Evolutionary conservation across 1,140 invertebrate species (phyloP), one percentile per base, ranked within the genome.

Genomic region (Hestina assimilis): DNA sequence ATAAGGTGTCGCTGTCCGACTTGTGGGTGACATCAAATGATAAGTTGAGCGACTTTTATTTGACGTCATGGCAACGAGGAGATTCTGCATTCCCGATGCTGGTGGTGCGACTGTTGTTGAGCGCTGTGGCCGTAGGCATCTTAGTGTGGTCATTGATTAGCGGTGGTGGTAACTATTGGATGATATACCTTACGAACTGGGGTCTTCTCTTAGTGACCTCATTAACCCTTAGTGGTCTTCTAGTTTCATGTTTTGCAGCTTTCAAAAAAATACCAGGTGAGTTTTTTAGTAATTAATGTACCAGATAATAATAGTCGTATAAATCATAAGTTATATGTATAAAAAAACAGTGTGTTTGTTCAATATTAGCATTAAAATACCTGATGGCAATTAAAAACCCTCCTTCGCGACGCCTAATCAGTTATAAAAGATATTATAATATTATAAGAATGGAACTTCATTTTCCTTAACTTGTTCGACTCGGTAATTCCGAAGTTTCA

Each of bases 141-240:
- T 89, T 91, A 48, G 87, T 90, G n/a, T 92, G 52, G 88, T 90
- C 56, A 73, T 85, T 74, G 23, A 77, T 69, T 58, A 5, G 56
- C 58, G 51, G 61, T 6, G 26, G 52, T 47, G 58, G 57, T 20
- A 69, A 55, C 12, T 90, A 90, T 59, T 94, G 93, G 92, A 78
- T 91, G 3, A 92, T 94, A 24, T 94, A 92, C 71, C 87, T 94
- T n/a, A 94, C 93, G 7, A 92, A 94, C 66, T 94, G 93, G 93
- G 93, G 93, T 7, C 81, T 92, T 15, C 54, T 89, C 0, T 56
- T 92, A 0, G 89, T 92, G 6, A 70, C 87, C 0, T 19, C 74
- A 0, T 70, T 74, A 66, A 69, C 66, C 6, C 43, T 83, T 3
- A 74, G 70, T 21, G 90, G 84, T 0, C 66, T 88, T 1, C 63